Conservation (phyloP, 2,797 vertebrate genomes). For the Miichthys miiuy region DNA sequence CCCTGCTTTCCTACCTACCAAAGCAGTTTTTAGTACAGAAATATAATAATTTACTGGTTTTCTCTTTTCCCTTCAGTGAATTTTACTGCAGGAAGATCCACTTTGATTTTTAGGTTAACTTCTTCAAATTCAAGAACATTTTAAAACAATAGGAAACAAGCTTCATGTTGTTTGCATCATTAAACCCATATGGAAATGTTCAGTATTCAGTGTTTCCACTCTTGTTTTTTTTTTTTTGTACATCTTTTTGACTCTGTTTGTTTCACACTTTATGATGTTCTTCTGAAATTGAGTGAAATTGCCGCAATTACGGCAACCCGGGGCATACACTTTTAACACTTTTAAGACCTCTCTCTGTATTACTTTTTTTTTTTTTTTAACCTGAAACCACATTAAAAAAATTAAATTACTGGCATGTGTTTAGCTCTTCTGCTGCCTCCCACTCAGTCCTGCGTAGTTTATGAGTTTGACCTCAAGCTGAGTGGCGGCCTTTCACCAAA, state of each 20-base stretch:
- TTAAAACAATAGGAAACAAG: background rate
- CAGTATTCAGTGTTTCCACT: background rate
- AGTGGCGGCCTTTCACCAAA: slow-evolving; percentile 44
- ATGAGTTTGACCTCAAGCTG: slow-evolving; percentile 42
- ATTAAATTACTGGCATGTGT: background rate
- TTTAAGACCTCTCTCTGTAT: slow-evolving; percentile 5
- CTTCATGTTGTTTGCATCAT: background rate
- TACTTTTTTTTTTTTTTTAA: background rate
- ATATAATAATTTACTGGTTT: background rate
- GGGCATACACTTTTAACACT: slow-evolving; percentile 1
- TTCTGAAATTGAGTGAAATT: slow-evolving; percentile 17
- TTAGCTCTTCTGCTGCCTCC: slow-evolving; percentile 32
- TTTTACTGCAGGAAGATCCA: background rate
- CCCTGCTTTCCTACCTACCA: background rate
- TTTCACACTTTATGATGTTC: background rate
- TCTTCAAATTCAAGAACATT: slow-evolving; percentile 1
- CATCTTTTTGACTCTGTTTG: slow-evolving; percentile 4
- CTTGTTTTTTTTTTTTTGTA: slow-evolving; percentile 1
- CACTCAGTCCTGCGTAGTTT: slow-evolving; percentile 33
- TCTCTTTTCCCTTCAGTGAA: background rate
- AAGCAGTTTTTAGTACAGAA: background rate
- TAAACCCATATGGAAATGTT: background rate
- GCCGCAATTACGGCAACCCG: slow-evolving; percentile 9
- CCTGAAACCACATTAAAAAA: slow-evolving; percentile 27
- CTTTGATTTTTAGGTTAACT: background rate